These are phyloP conservation scores for Diogma glabrata DNA, from an alignment of 2,888 invertebrate genomes.

Conservation along the genomic window DNA sequence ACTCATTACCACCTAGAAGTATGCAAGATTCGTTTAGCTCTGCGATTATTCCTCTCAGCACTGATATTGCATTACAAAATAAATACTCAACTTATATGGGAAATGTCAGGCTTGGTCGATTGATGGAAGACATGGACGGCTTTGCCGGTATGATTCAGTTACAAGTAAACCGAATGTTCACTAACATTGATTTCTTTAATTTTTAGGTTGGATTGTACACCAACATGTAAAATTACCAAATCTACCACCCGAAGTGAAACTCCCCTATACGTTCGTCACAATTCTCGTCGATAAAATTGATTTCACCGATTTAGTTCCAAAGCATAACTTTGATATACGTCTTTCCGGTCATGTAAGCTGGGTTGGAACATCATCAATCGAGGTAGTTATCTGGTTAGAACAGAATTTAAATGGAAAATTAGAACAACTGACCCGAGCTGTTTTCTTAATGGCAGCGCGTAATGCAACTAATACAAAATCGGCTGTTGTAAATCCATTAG, in stretches of 20 bases:
- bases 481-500: slow-evolving; percentile 45
- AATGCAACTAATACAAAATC: slow-evolving; percentile 47
- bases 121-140: slow-evolving; percentile 67
- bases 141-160: too few relatives aligned
- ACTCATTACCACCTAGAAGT: slow-evolving; percentile 46
- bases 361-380: slow-evolving; percentile 61
- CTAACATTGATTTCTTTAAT: too few relatives aligned
- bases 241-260: slow-evolving; percentile 39
- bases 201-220: slow-evolving; percentile 53
- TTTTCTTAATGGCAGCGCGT: slow-evolving; percentile 61
- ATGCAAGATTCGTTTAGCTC: slow-evolving; percentile 57
- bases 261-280: slow-evolving; percentile 59
- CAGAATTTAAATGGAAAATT: slow-evolving; percentile 43
- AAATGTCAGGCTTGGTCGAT: slow-evolving; percentile 52
- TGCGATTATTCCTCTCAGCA: slow-evolving; percentile 52
- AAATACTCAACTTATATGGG: slow-evolving; percentile 50
- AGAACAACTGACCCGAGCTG: slow-evolving; percentile 48
- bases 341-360: slow-evolving; percentile 63
- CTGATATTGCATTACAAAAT: slow-evolving; percentile 44
- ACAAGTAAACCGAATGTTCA: too few relatives aligned
- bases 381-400: slow-evolving; percentile 58
- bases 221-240: slow-evolving; percentile 51
- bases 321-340: slow-evolving; percentile 48
- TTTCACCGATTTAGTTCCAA: slow-evolving; percentile 40
- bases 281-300: slow-evolving; percentile 60